phyloP scores from a whole-genome alignment of 1,140 invertebrate genomes.

The Pantala flavescens region DNA sequence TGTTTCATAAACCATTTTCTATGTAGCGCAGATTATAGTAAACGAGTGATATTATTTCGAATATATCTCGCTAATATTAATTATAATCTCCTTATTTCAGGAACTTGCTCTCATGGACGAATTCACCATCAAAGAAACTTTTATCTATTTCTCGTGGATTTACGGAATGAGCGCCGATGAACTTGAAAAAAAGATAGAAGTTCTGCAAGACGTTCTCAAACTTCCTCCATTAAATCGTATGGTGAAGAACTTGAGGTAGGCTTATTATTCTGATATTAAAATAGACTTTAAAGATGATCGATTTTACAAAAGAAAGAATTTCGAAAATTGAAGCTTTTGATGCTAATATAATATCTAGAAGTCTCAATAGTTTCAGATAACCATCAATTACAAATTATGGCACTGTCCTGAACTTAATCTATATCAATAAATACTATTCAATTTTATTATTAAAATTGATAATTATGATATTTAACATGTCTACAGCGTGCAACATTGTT shows the following conservation, averaged over 20 bases:
- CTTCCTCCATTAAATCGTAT: slow-evolving; percentile 25
- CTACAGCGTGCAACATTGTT: too few relatives aligned
- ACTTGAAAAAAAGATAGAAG: slow-evolving; percentile 32
- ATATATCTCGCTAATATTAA: too few relatives aligned
- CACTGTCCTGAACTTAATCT: not conserved
- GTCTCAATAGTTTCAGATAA: not conserved
- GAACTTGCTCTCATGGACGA: slow-evolving; percentile 38
- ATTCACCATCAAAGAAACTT: slow-evolving; percentile 37
- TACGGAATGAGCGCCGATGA: slow-evolving; percentile 31
- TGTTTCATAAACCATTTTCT: too few relatives aligned
- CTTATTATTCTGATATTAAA: not conserved
- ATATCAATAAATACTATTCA: not conserved
- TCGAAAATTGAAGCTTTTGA: not conserved
- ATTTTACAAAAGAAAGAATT: too few relatives aligned
- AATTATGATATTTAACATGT: too few relatives aligned
- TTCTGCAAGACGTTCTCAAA: slow-evolving; percentile 34
- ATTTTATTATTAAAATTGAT: not conserved
- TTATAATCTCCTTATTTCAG: not conserved
- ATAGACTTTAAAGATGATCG: not conserved
- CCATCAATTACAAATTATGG: not conserved
- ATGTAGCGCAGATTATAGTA: too few relatives aligned
- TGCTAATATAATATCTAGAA: not conserved
- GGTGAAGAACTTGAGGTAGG: slow-evolving; percentile 34
- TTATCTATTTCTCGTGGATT: slow-evolving; percentile 37
- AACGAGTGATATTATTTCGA: too few relatives aligned